Conservation (phyloP, 1,140 invertebrate species). For the Homalodisca vitripennis region DNA sequence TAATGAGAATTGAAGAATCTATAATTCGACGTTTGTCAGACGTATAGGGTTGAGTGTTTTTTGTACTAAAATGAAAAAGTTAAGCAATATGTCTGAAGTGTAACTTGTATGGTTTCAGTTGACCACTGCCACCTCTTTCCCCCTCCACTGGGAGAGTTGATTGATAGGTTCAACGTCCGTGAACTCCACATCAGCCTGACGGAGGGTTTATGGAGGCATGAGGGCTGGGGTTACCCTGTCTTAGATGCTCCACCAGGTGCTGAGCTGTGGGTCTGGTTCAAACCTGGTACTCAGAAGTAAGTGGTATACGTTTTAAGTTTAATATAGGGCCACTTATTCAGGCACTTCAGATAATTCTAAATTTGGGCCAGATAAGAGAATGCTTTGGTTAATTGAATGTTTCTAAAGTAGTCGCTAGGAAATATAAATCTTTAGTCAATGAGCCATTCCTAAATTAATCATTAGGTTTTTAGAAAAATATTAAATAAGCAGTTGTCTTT, state of each 20-base stretch:
- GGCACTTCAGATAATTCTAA: too few species aligned
- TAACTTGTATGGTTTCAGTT: constrained; percentile 37
- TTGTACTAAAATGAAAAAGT: not conserved
- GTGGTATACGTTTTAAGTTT: too few species aligned
- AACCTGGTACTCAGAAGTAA: constrained; percentile 53
- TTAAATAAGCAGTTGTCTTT: too few species aligned
- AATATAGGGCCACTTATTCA: too few species aligned
- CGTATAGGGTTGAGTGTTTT: not conserved
- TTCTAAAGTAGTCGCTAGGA: too few species aligned
- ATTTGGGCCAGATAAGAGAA: too few species aligned
- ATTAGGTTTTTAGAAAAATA: too few species aligned
- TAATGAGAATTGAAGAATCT: constrained; percentile 9
- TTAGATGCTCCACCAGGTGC: constrained; percentile 87
- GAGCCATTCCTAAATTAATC: too few species aligned
- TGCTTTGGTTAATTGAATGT: too few species aligned
- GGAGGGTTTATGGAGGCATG: constrained; percentile 89
- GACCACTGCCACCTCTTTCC: constrained; percentile 82
- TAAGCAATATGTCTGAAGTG: not conserved
- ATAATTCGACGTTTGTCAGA: not conserved
- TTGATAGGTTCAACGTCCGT: constrained; percentile 78
- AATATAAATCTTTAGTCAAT: too few species aligned
- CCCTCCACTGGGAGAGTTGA: constrained; percentile 85
- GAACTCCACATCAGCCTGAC: constrained; percentile 91
- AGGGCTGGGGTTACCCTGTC: constrained; percentile 90
- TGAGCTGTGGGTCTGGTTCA: constrained; percentile 92